Evolutionary conservation across 1,140 invertebrate genomes (phyloP).

Genomic region (Brachionus paranguensis): DNA sequence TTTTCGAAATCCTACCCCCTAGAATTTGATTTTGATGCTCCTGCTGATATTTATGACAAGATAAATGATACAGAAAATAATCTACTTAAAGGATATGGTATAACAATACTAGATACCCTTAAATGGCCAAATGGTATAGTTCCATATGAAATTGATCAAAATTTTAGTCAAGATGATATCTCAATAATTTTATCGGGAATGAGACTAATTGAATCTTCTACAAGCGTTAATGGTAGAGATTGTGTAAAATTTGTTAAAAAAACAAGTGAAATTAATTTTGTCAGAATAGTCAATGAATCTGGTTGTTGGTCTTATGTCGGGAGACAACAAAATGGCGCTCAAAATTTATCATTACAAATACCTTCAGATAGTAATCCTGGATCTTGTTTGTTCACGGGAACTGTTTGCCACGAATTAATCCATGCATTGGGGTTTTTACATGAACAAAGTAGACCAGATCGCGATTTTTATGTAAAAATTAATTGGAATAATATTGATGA

Average conservation of each 20-base stretch:
- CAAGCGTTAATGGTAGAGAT: background rate
- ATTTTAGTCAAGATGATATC: background rate
- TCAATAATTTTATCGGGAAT: background rate
- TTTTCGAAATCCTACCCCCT: background rate
- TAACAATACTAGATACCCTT: background rate
- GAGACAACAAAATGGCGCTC: background rate
- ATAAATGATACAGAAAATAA: background rate
- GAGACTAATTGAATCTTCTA: background rate
- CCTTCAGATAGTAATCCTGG: background rate
- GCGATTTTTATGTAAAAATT: slow-evolving; percentile 65
- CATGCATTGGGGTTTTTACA: slow-evolving; percentile 98
- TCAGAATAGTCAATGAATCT: background rate
- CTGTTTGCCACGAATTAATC: slow-evolving; percentile 94
- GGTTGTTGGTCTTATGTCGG: background rate
- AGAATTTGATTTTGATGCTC: background rate
- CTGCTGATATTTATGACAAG: background rate
- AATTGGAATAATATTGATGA: background rate
- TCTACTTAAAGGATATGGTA: background rate
- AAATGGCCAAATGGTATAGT: background rate
- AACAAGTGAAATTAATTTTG: background rate
- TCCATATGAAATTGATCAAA: background rate
- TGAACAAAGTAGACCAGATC: slow-evolving; percentile 91
- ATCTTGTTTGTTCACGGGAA: slow-evolving; percentile 60
- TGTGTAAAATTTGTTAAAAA: background rate
- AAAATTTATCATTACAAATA: background rate